A percentile compares a stretch with the other conserved stretches of the same genome.
phyloP scores from a whole-genome alignment of 2,888 invertebrate species.

The Amphipoea lucens region DNA sequence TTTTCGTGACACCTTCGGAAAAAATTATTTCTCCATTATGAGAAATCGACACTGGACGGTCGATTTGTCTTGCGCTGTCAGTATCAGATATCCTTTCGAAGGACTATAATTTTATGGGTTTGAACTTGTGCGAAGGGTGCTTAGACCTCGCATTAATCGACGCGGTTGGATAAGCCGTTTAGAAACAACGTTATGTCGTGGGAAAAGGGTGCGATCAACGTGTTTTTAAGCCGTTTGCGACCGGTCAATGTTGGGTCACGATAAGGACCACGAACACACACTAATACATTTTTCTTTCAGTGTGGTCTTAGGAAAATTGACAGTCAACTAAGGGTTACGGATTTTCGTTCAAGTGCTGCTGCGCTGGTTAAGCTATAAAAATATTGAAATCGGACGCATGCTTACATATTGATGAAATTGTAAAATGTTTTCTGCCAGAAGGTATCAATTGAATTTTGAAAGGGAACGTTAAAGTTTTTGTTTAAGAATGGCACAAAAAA shows the following conservation, averaged over 20 bases:
- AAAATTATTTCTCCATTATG: constrained; percentile 38
- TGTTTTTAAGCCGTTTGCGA: constrained; percentile 27
- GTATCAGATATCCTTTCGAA: constrained; percentile 21
- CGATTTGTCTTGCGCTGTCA: constrained; percentile 48
- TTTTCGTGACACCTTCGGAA: constrained; percentile 29
- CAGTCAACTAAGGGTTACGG: constrained; percentile 7
- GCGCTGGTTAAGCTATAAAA: constrained; percentile 14
- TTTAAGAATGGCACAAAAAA: constrained; percentile 23
- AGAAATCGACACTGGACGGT: constrained; percentile 27
- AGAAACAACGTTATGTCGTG: constrained; percentile 22
- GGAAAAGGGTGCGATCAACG: constrained; percentile 11
- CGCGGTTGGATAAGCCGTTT: constrained; percentile 13
- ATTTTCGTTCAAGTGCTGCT: constrained; percentile 15
- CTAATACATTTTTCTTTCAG: constrained; percentile 18
- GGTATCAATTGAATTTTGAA: constrained; percentile 17
- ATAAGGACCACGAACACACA: constrained; percentile 20
- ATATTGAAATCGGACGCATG: constrained; percentile 12
- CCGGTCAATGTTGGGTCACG: constrained; percentile 25
- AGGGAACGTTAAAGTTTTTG: constrained; percentile 13
- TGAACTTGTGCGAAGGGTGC: constrained; percentile 13
- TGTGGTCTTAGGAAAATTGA: constrained; percentile 8
- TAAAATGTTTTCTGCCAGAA: constrained; percentile 22
- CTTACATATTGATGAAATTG: constrained; percentile 14
- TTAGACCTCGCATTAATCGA: constrained; percentile 26
- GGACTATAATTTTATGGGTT: constrained; percentile 30